phyloP scores from a whole-genome alignment of 2,797 vertebrate species.

The Sebastolobus alascanus region DNA sequence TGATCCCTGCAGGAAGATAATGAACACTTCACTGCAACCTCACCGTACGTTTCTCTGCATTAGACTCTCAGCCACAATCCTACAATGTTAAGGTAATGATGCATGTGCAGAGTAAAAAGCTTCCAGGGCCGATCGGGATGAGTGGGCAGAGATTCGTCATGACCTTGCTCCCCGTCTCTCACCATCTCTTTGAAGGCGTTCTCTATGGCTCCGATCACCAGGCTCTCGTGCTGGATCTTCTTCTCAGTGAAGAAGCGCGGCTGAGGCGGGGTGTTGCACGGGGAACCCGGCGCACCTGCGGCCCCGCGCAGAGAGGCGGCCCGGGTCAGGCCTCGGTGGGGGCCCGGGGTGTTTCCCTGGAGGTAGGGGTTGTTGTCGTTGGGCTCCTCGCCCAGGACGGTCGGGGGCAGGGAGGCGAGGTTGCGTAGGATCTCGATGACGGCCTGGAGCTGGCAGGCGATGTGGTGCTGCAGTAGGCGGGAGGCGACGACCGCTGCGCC shows the following conservation, averaged over 20 bases:
- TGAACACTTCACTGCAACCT: slow-evolving; percentile 6
- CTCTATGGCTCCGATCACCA: slow-evolving; percentile 95
- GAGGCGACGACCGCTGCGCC: slow-evolving; percentile 94
- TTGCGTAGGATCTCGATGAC: slow-evolving; percentile 92
- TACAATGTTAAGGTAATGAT: neutral
- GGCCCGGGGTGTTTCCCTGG: slow-evolving; percentile 72
- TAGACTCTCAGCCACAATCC: neutral
- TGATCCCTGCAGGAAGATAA: neutral
- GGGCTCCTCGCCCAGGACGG: slow-evolving; percentile 92
- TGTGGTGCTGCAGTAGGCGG: slow-evolving; percentile 92
- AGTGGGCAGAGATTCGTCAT: neutral
- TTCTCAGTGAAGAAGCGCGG: slow-evolving; percentile 95
- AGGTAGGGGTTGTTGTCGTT: slow-evolving; percentile 77
- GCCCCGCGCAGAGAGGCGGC: slow-evolving; percentile 92
- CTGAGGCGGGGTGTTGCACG: slow-evolving; percentile 76
- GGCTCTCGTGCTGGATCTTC: slow-evolving; percentile 94
- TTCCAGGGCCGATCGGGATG: neutral
- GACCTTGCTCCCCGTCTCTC: slow-evolving; percentile 55
- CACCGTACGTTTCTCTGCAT: neutral
- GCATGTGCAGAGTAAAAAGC: neutral
- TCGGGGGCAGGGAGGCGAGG: slow-evolving; percentile 85
- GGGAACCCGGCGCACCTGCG: slow-evolving; percentile 82
- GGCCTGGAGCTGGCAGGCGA: slow-evolving; percentile 92
- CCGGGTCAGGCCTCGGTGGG: slow-evolving; percentile 85
- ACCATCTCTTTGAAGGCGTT: slow-evolving; percentile 98